Evolutionary conservation across 2,113 vertebrate species (phyloP), one percentile per base, ranked within the genome.

Genomic region (Solea solea): DNA sequence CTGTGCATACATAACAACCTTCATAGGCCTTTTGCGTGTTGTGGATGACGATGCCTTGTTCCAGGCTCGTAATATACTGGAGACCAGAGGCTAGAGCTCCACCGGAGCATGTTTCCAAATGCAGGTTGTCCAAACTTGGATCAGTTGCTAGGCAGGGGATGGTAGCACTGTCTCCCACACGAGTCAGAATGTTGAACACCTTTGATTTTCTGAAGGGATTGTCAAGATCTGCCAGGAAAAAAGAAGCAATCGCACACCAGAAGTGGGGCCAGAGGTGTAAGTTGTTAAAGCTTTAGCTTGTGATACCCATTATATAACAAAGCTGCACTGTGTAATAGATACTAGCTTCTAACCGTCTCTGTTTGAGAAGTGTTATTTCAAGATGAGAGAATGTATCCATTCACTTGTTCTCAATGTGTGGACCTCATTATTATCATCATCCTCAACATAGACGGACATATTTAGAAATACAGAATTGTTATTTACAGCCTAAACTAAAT

Each of bases 101-200:
- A 44, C 93, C 81, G 0, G 92, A 77, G 1, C 96, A 98, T 0
- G 52, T 94, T 78, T 85, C 92, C 84, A 99, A 90, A 0, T 86
- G 91, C 85, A 97, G 93, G 82, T 92, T 81, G 0, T 81, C 79
- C 89, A 97, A 88, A 41, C 76, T 85, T 7, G 98, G 97, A 88
- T 98, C 95, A 1, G 96, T 96, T 67, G 96, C 92, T 0, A 95
- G 91, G 86, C 98, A 99, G 1, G 93, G 90, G n/a, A 98, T 94
- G 51, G 91, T 78, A 0, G 87, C 88, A n/a, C 85, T 88, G 1
- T 86, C 91, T 65, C 95, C 96, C 80, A 94, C 95, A 41, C 88
- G 94, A 12, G 85, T 91, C 6, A 95, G 76, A 72, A 94, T 82
- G 85, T 83, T 93, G 71, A 2, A 78, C 76, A 88, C 85, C 74